A percentile compares a stretch with the other conserved stretches of the same genome.
Conservation (phyloP, 2,888 invertebrate genomes). For the Gnatocerus cornutus region DNA sequence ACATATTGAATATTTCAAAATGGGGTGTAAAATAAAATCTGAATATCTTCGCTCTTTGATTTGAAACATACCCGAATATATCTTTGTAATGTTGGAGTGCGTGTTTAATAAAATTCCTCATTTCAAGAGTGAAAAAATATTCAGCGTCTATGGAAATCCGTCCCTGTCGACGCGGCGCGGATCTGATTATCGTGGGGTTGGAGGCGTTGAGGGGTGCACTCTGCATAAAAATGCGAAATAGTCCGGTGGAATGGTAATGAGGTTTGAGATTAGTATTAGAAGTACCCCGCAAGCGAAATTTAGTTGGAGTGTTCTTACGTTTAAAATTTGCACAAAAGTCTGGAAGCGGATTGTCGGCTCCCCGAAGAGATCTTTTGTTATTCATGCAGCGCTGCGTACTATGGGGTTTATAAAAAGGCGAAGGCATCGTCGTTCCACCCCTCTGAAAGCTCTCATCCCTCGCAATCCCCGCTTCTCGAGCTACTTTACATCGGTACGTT, state of each 20-base stretch:
- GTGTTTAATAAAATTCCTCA: neutral
- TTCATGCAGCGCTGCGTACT: constrained; percentile 66
- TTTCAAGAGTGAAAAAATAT: neutral
- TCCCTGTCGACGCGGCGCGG: neutral
- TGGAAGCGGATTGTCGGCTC: constrained; percentile 62
- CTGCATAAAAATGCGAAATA: constrained; percentile 39
- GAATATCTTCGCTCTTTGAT: no score
- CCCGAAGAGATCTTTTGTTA: constrained; percentile 65
- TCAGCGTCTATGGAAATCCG: neutral
- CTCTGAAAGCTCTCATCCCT: constrained; percentile 49
- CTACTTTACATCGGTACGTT: constrained; percentile 55
- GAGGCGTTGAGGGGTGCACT: constrained; percentile 12
- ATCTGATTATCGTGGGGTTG: constrained; percentile 7
- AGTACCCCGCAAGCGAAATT: constrained; percentile 56
- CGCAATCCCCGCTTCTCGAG: constrained; percentile 49
- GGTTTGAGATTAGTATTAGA: constrained; percentile 59
- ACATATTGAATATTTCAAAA: no score
- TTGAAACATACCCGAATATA: no score
- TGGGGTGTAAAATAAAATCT: no score
- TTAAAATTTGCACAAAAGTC: constrained; percentile 65
- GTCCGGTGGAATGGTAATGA: constrained; percentile 58
- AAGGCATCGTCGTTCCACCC: constrained; percentile 56
- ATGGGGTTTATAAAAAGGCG: constrained; percentile 65
- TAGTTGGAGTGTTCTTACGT: constrained; percentile 57
- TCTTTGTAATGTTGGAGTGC: no score